Base-by-base conservation (phyloP, 1,140 invertebrate species). In the Harlomillsia oculata region DNA sequence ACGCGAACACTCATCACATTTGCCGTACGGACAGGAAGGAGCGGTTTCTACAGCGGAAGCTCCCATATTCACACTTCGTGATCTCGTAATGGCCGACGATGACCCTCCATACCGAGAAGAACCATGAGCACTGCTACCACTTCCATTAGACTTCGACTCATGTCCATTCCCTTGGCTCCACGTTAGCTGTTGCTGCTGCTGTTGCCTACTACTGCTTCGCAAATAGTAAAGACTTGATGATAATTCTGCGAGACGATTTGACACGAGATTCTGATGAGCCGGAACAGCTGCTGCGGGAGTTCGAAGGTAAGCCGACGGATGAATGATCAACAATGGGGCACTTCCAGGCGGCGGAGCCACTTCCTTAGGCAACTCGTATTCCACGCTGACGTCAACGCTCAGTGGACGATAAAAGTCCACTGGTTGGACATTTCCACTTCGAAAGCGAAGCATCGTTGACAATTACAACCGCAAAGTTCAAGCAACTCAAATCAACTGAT, bases 371-470 rank as follows among this genome's bases (percentile, higher is more conserved):
- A 87, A 74, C 72, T 87, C 84, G 75, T 87, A 87, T 72, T 87
- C 84, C 54, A 87, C 84, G 74, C 83, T 86, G 74, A 84, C 86
- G 71, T 87, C 84, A 61, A 87, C 84, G 73, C 84, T 82, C 68
- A 87, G 74, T 57, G 84, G 84, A 68, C 82, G 78, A 66, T 79
- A 82, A 72, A 84, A 87, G 71, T 87, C 84, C 72, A 65, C 63
- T 6, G 63, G 60, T 50, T 65, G n/a, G n/a, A n/a, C n/a, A n/a
- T n/a, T n/a, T n/a, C n/a, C n/a, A n/a, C n/a, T n/a, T n/a, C n/a
- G n/a, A n/a, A n/a, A n/a, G n/a, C n/a, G n/a, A n/a, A n/a, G n/a
- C n/a, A n/a, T n/a, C n/a, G n/a, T n/a, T n/a, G n/a, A n/a, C n/a
- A n/a, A n/a, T n/a, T n/a, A n/a, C n/a, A n/a, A n/a, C n/a, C n/a